A percentile compares a stretch with the other conserved stretches of the same genome.
These are phyloP conservation scores for Sebastiscus tertius DNA, from an alignment of 2,797 vertebrate genomes.

Conservation along the genomic window DNA sequence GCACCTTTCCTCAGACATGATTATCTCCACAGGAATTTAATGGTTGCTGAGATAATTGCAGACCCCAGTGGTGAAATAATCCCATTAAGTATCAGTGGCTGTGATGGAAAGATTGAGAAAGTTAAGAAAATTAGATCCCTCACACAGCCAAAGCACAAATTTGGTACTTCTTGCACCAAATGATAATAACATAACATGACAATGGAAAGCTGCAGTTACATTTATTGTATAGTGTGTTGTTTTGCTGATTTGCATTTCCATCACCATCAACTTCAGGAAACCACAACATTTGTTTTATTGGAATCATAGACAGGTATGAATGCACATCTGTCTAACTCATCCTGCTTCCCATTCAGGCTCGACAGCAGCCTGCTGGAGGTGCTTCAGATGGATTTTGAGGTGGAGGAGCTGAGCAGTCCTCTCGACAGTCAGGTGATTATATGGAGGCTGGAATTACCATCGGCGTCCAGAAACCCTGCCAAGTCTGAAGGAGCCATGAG, in stretches of 20 bases:
- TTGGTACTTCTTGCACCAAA: not conserved
- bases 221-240: not conserved
- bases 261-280: not conserved
- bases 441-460: conserved; percentile 92
- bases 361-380: conserved; percentile 85
- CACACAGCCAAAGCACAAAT: not conserved
- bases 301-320: not conserved
- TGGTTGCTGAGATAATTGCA: not conserved
- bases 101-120: conserved; percentile 8
- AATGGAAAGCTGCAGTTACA: not conserved
- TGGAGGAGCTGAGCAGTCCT: conserved; percentile 86
- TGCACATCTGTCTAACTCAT: not conserved
- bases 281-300: not conserved
- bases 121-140: not conserved
- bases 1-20: conserved; percentile 26
- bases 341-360: conserved; percentile 60
- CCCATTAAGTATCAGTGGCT: conserved; percentile 7
- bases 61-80: conserved; percentile 32
- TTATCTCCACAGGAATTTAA: conserved; percentile 34
- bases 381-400: conserved; percentile 93
- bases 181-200: not conserved
- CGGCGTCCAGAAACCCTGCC: conserved; percentile 72
- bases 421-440: conserved; percentile 90
- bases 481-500: conserved; percentile 88
- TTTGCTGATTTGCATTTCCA: not conserved